These are phyloP conservation scores for Synergus itoensis DNA, from an alignment of 2,888 invertebrate genomes.

Conservation along the genomic window DNA sequence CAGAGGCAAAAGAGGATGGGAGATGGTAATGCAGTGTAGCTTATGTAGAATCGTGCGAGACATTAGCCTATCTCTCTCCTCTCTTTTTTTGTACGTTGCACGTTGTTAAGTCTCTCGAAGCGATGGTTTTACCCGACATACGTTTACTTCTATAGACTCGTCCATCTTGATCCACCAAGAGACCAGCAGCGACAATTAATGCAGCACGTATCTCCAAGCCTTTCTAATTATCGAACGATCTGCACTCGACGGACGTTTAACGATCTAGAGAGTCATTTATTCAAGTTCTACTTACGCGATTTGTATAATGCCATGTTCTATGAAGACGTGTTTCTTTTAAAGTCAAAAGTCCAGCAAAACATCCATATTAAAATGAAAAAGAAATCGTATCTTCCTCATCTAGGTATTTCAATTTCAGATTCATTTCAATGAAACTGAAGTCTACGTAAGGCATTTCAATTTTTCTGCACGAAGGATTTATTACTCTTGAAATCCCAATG, in stretches of 20 bases:
- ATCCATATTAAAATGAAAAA: neutral
- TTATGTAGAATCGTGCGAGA: constrained; percentile 63
- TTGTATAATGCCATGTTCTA: constrained; percentile 22
- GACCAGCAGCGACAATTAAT: constrained; percentile 37
- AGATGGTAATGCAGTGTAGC: neutral
- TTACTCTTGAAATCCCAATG: too few species aligned
- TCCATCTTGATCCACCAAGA: constrained; percentile 35
- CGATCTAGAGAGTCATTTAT: constrained; percentile 24
- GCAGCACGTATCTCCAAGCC: constrained; percentile 30
- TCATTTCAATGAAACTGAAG: neutral
- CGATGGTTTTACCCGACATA: constrained; percentile 28
- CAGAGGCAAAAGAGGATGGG: constrained; percentile 23
- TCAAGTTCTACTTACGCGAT: constrained; percentile 5
- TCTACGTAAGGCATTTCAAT: neutral
- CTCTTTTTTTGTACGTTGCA: constrained; percentile 43
- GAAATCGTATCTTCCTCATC: neutral
- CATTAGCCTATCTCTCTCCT: constrained; percentile 64
- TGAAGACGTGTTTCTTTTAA: neutral
- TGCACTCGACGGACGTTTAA: constrained; percentile 17
- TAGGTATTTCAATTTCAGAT: neutral
- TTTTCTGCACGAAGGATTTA: neutral
- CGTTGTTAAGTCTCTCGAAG: constrained; percentile 11
- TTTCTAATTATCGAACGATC: constrained; percentile 35
- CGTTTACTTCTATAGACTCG: constrained; percentile 18
- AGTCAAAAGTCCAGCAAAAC: neutral